Base-by-base conservation (phyloP, 2,113 vertebrate genomes). In the Myotis lucifugus region DNA sequence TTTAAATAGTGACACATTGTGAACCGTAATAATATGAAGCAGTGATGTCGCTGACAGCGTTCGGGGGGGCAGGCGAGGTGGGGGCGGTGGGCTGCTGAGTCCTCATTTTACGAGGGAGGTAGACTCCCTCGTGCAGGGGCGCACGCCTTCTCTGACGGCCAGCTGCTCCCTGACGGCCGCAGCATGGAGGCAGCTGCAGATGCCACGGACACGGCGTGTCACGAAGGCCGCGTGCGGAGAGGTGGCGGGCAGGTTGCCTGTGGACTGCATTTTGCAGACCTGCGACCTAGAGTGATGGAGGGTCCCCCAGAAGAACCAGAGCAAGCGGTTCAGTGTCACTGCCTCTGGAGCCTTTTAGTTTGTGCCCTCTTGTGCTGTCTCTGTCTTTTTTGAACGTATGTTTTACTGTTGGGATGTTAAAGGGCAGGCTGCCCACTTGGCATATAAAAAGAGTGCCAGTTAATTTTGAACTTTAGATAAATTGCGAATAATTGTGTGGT, bases 401-500 rank as follows among this genome's bases (percentile, higher is more conserved):
- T 34, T 3, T 74, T 29, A 11, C 17, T 87, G 64, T 23, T 61
- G 7, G 82, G 34, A 19, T 34, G 9, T 9, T 84, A 54, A 83
- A 64, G 46, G 18, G 40, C 42, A 27, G 6, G 21, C n/a, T 37
- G 37, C 23, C 81, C 54, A 21, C 23, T 74, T 23, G 8, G n/a
- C 29, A 81, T 69, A 42, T 29, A 56, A 61, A 85, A 40, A 87
- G 42, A 10, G 50, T 79, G 8, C 48, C 46, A 6, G 27, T 89
- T 61, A 61, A 52, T 21, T 88, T 70, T 83, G 21, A 92, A 34
- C 74, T 92, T 84, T 40, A 76, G 32, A 27, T 50, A 29, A 76
- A 14, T n/a, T 3, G 5, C 52, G 34, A 82, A 8, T 88, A 17
- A 70, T 19, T 72, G 46, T 42, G 14, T 67, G 48, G 25, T 76